Percentiles rank a stretch among this genome's conserved stretches.
phyloP scores from a whole-genome alignment of 1,140 invertebrate species.

The Linepithema humile region DNA sequence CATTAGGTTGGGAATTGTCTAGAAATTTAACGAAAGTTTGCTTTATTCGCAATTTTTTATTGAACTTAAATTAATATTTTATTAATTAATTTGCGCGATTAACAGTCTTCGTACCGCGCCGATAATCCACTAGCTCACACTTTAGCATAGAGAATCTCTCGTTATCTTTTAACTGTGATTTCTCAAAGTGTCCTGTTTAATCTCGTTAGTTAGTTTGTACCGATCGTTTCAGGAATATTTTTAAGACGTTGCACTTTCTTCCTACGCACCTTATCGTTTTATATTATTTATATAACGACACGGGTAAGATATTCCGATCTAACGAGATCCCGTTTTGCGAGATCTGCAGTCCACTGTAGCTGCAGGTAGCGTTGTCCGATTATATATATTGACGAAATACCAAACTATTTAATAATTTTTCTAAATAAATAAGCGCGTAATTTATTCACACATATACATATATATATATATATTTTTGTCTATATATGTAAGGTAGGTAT shows the following conservation, averaged over 20 bases:
- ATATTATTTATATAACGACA: constrained; percentile 6
- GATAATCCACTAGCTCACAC: not conserved
- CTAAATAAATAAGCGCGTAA: constrained; percentile 35
- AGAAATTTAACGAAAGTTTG: too few relatives aligned
- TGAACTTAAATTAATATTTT: too few relatives aligned
- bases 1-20: too few relatives aligned
- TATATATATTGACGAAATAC: constrained; percentile 38
- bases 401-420: constrained; percentile 52
- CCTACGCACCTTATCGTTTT: not conserved
- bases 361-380: constrained; percentile 9
- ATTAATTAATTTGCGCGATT: too few relatives aligned
- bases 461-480: constrained; percentile 19
- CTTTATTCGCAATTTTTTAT: too few relatives aligned
- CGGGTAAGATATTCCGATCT: constrained; percentile 2
- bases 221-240: not conserved
- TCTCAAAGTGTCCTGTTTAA: constrained; percentile 14
- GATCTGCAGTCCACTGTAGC: not conserved
- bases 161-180: constrained; percentile 47
- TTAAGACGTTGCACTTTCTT: constrained; percentile 21
- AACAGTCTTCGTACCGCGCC: too few relatives aligned
- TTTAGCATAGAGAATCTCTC: not conserved
- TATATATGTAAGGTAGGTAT: constrained; percentile 24
- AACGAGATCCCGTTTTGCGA: constrained; percentile 1
- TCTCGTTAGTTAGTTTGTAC: constrained; percentile 25
- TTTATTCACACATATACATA: constrained; percentile 29